These are phyloP conservation scores for Cololabis saira DNA, from an alignment of 2,113 vertebrate species.

Conservation along the genomic window DNA sequence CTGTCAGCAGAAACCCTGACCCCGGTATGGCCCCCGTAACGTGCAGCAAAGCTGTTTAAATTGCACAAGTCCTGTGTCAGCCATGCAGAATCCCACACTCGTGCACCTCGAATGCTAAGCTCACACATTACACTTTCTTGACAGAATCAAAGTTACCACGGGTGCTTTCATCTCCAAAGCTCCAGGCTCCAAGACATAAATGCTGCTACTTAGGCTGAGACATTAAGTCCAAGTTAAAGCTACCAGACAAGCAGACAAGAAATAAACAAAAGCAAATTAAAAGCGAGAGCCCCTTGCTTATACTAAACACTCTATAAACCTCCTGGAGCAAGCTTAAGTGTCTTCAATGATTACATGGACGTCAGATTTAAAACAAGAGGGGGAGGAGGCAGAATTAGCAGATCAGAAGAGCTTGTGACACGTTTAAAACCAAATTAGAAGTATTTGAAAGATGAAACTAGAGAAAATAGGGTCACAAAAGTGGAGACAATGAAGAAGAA, in stretches of 20 bases:
- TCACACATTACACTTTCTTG: conserved; percentile 26
- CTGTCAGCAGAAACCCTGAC: conserved; percentile 56
- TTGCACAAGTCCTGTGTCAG: conserved; percentile 20
- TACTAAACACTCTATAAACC: conserved; percentile 55
- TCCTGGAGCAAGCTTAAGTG: conserved; percentile 33
- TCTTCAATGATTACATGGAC: conserved; percentile 49
- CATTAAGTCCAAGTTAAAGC: conserved; percentile 47
- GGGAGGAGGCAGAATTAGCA: neutral
- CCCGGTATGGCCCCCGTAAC: conserved; percentile 23
- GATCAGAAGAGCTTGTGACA: neutral
- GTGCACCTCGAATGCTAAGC: neutral
- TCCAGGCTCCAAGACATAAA: conserved; percentile 39
- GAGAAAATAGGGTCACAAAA: neutral
- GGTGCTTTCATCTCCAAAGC: conserved; percentile 33
- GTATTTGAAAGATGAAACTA: neutral
- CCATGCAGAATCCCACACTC: neutral
- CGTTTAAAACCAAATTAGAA: neutral
- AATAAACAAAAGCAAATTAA: conserved; percentile 64
- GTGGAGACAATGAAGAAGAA: neutral
- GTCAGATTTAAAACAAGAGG: conserved; percentile 28
- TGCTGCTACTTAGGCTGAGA: conserved; percentile 32
- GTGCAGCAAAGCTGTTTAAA: conserved; percentile 41
- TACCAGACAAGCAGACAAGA: conserved; percentile 39
- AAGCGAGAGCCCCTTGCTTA: conserved; percentile 47
- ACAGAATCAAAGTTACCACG: conserved; percentile 42